phyloP scores from a whole-genome alignment of 2,113 vertebrate species.

The Bettongia penicillata region DNA sequence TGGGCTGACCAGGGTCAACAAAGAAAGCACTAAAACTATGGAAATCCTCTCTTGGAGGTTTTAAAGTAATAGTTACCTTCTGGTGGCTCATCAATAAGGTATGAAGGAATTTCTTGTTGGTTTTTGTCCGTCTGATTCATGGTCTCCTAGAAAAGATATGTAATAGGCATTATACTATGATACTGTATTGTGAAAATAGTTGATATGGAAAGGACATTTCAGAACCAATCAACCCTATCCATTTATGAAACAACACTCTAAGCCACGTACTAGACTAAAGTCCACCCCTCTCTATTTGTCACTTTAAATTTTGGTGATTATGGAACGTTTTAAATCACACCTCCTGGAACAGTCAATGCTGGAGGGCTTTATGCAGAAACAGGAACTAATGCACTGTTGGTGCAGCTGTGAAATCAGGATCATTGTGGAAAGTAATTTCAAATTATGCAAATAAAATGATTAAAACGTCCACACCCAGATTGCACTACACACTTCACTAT shows the following conservation, averaged over 20 bases:
- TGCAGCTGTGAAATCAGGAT: neutral
- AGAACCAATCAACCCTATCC: conserved; percentile 35
- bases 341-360: neutral
- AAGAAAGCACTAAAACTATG: neutral
- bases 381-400: neutral
- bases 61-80: conserved; percentile 83
- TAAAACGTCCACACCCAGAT: neutral
- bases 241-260: conserved; percentile 30
- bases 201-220: conserved; percentile 26
- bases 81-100: conserved; percentile 89
- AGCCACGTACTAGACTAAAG: conserved; percentile 6
- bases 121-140: conserved; percentile 93
- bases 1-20: neutral
- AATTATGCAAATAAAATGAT: neutral
- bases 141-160: conserved; percentile 81
- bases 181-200: neutral
- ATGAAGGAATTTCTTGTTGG: conserved; percentile 89
- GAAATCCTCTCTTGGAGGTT: neutral
- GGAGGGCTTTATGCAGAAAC: neutral
- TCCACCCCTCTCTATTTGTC: conserved; percentile 13
- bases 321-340: conserved; percentile 24
- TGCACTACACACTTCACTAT: neutral
- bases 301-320: conserved; percentile 16
- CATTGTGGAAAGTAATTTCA: neutral
- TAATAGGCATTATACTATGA: conserved; percentile 46